phyloP scores from a whole-genome alignment of 2,113 vertebrate genomes.

The Menura novaehollandiae region DNA sequence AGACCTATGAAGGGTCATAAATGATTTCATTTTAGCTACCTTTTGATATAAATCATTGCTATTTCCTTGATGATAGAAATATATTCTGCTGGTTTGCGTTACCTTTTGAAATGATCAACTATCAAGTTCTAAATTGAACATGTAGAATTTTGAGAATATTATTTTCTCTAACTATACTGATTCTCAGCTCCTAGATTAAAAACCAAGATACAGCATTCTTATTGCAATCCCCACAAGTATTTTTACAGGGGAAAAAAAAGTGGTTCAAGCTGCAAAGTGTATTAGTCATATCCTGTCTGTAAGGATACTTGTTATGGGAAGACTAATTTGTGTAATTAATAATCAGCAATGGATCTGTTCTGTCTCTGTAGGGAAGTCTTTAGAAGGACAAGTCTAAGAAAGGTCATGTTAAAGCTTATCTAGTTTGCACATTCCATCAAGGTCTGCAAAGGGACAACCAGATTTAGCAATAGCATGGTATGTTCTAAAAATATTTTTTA shows the following conservation, averaged over 20 bases:
- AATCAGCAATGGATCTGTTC: not conserved
- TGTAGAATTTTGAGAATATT: not conserved
- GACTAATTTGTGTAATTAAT: not conserved
- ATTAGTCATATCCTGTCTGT: not conserved
- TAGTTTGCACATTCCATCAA: conserved; percentile 55
- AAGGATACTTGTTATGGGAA: not conserved
- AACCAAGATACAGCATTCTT: not conserved
- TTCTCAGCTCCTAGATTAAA: not conserved
- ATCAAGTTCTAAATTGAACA: not conserved
- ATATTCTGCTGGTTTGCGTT: not conserved
- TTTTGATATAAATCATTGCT: not conserved
- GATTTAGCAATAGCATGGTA: conserved; percentile 66
- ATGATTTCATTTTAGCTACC: not conserved
- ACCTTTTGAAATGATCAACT: not conserved
- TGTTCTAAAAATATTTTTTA: conserved; percentile 64
- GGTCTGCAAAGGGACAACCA: conserved; percentile 22
- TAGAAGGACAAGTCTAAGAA: not conserved
- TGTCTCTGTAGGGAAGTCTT: not conserved
- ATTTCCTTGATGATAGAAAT: not conserved
- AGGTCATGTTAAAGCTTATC: not conserved
- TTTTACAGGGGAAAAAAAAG: not conserved
- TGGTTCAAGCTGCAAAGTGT: not conserved
- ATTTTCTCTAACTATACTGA: not conserved
- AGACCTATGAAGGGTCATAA: not conserved
- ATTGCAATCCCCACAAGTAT: not conserved